Base-by-base conservation (phyloP, 2,113 vertebrate species). In the Mixornis gularis region DNA sequence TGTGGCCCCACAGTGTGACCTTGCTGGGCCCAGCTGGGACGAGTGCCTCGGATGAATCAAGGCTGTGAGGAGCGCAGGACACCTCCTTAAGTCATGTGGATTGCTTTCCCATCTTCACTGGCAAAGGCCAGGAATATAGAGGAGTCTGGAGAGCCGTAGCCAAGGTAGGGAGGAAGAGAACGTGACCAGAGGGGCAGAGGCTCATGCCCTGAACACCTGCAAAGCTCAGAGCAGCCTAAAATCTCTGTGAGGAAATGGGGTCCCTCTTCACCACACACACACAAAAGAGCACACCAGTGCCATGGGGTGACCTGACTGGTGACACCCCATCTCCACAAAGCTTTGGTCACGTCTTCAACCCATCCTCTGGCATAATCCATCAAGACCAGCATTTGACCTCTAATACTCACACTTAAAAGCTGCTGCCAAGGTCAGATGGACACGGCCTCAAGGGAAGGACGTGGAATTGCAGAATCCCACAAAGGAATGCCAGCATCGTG, bases 1-100 rank as follows among this genome's bases (percentile, higher is more conserved):
- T 48, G 43, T 10, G 34, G 60, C 34, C 21, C 29, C 56, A 20
- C 34, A 16, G 3, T 9, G 44, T 40, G 17, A n/a, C 13, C 34
- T 49, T 21, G 27, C 36, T 17, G 36, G 44, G 13, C 44, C 36
- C 29, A 41, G 56, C 34, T 26, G 44, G 12, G 27, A 25, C 1
- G 2, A 62, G 22, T 1, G 4, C 44, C n/a, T 4, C 0, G 2
- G 36, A 51, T 51, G 36, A 41, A 21, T 6, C 29, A 25, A 13
- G 10, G 26, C 29, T 16, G 3, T 49, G 29, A 51, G 58, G 24
- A 41, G 24, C 13, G 7, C 0, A 17, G 46, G 18, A 27, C 7
- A 8, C 13, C 10, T 27, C 36, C 73, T 17, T 41, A 41, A 51
- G 10, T 13, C 17, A 10, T 27, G 9, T 12, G 29, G 11, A 41